Evolutionary conservation across 2,113 vertebrate genomes (phyloP), one percentile per base, ranked within the genome.

Genomic region (Parotia lawesii): DNA sequence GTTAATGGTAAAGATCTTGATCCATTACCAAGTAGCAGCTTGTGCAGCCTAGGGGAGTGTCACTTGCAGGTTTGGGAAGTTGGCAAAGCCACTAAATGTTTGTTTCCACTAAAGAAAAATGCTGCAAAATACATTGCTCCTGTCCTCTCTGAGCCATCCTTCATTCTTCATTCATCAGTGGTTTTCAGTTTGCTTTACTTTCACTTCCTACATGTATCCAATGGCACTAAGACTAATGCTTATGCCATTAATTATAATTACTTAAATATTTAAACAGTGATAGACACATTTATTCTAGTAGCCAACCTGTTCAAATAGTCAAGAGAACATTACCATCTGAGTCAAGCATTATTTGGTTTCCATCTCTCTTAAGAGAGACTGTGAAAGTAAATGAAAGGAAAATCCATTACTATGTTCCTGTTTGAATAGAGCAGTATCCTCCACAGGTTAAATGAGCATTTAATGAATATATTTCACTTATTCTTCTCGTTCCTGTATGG

Each of bases 221-320:
- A 5, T 48, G 53, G 7, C 64, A 85, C 24, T 78, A 64, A 87
- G 85, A 37, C 15, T 58, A 90, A 85, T 70, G 35, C 80, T 93
- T 91, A 50, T 91, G 24, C 5, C 31, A 80, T 82, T 78, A 82
- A 67, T 85, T 61, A 72, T 35, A 76, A 93, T 87, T 87, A 42
- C 28, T 87, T 82, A 85, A 85, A 85, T 87, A 80, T 94, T 95
- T 93, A 83, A 90, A 77, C 29, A 61, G 29, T 27, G 25, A 21
- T 38, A 67, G 29, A 44, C n/a, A 38, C 35, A 31, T 87, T 96
- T 76, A 6, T 71, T 87, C 62, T 51, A 54, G n/a, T 82, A 91
- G 33, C 12, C 83, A 62, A 53, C 15, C 25, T 61, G 54, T 66
- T 93, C 27, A 80, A 90, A 90, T 47, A 87, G 38, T 57, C 29